A percentile compares a stretch with the other conserved stretches of the same genome.
These are phyloP conservation scores for Leucozona laternaria DNA, from an alignment of 2,888 invertebrate species.

Conservation along the genomic window DNA sequence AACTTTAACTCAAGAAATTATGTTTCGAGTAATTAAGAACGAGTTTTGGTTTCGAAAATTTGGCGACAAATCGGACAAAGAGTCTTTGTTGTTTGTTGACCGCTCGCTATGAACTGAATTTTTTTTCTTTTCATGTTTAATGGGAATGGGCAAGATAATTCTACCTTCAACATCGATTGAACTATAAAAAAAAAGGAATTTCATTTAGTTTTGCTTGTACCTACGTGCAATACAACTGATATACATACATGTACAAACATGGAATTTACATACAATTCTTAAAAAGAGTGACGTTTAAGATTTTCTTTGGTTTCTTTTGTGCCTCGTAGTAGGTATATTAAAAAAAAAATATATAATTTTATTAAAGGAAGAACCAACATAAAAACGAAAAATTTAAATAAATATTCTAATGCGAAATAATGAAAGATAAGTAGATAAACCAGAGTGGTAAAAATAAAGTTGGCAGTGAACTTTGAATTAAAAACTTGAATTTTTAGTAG, in stretches of 20 bases:
- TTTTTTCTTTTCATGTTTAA: constrained; percentile 37
- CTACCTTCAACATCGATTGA: constrained; percentile 2
- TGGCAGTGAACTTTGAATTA: too few species aligned
- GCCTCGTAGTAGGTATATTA: background rate
- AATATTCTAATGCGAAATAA: too few species aligned
- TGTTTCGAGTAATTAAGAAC: background rate
- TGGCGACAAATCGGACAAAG: constrained; percentile 6
- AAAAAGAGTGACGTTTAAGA: background rate
- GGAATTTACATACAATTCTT: constrained; percentile 29
- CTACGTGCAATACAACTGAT: background rate
- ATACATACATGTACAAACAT: constrained; percentile 1
- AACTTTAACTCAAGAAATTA: background rate
- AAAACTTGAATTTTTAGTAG: too few species aligned
- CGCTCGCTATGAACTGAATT: constrained; percentile 54
- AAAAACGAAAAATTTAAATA: too few species aligned
- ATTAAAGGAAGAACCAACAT: background rate
- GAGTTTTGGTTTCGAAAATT: constrained; percentile 19
- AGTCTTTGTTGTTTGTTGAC: constrained; percentile 57
- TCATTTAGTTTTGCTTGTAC: constrained; percentile 41
- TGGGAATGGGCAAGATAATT: constrained; percentile 32
- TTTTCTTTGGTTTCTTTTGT: constrained; percentile 51
- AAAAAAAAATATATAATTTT: background rate
- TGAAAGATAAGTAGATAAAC: too few species aligned
- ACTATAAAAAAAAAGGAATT: constrained; percentile 29
- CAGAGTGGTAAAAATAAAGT: too few species aligned